These are phyloP conservation scores for Neostethus bicornis DNA, from an alignment of 2,797 vertebrate species.

Conservation along the genomic window DNA sequence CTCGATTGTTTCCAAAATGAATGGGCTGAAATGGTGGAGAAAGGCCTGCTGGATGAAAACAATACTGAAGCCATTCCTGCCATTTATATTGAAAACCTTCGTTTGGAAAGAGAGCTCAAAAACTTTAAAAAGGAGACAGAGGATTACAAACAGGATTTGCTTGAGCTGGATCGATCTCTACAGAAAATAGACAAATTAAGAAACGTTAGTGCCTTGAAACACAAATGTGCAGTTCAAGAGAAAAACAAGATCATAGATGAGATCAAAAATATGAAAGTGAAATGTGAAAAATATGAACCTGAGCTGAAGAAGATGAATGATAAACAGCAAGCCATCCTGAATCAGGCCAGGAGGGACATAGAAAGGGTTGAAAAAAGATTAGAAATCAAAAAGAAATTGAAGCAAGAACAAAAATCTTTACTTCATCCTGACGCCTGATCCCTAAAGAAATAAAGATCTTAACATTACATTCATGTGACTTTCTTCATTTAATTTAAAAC, in stretches of 20 bases:
- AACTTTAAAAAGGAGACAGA: conserved; percentile 80
- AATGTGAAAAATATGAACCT: conserved; percentile 84
- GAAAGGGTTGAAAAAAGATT: conserved; percentile 81
- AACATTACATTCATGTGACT: too few relatives aligned
- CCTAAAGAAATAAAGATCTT: too few relatives aligned
- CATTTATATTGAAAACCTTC: conserved; percentile 79
- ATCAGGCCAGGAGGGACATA: conserved; percentile 82
- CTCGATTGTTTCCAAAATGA: conserved; percentile 90
- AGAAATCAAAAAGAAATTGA: too few relatives aligned
- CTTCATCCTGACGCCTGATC: too few relatives aligned
- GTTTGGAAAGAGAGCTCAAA: conserved; percentile 81
- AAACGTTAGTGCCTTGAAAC: conserved; percentile 86
- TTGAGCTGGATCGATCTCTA: conserved; percentile 79
- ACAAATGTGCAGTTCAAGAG: conserved; percentile 85
- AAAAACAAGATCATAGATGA: conserved; percentile 84
- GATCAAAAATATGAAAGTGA: conserved; percentile 84
- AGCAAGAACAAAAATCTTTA: too few relatives aligned
- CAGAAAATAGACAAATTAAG: conserved; percentile 81
- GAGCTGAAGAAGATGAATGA: conserved; percentile 81
- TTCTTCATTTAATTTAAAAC: too few relatives aligned
- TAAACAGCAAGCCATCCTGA: conserved; percentile 82
- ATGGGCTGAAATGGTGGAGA: conserved; percentile 87
- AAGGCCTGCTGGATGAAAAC: conserved; percentile 65
- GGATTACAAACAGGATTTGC: conserved; percentile 73
- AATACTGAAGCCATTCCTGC: conserved; percentile 74